Percentiles rank a stretch among this genome's conserved stretches.
These are phyloP conservation scores for Himalopsyche tibetana DNA, from an alignment of 2,888 invertebrate genomes.

Conservation along the genomic window DNA sequence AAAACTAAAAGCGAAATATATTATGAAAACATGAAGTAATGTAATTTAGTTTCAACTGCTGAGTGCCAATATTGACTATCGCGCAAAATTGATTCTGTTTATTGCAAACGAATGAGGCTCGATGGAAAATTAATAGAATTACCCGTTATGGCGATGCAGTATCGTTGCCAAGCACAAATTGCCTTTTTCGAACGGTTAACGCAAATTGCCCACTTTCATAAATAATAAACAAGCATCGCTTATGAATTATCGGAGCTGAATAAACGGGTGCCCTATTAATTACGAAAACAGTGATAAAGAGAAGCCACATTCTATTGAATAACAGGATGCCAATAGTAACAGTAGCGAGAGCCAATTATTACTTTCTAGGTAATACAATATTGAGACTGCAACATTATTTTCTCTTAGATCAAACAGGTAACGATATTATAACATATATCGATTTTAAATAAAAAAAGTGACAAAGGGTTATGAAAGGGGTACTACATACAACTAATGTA, in stretches of 20 bases:
- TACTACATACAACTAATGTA: too few species aligned
- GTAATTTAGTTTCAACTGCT: neutral
- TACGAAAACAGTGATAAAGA: neutral
- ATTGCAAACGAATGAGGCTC: neutral
- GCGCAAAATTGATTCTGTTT: neutral
- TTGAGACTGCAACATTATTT: too few species aligned
- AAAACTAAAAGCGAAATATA: too few species aligned
- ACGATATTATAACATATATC: too few species aligned
- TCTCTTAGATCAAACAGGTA: too few species aligned
- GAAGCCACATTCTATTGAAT: too few species aligned
- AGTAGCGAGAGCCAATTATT: too few species aligned
- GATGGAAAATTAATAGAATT: constrained; percentile 2
- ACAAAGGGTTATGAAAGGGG: too few species aligned
- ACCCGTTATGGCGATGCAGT: neutral
- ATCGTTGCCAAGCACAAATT: neutral
- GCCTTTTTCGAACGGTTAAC: neutral
- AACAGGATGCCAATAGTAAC: too few species aligned
- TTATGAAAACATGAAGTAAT: neutral
- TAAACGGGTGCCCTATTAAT: neutral
- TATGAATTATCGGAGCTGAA: neutral
- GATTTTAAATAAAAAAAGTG: too few species aligned
- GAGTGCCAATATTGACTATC: constrained; percentile 1
- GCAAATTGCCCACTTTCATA: neutral
- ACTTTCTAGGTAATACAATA: too few species aligned
- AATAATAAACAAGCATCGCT: neutral